phyloP scores from a whole-genome alignment of 2,797 vertebrate genomes.

The Sebastiscus albofasciatus region DNA sequence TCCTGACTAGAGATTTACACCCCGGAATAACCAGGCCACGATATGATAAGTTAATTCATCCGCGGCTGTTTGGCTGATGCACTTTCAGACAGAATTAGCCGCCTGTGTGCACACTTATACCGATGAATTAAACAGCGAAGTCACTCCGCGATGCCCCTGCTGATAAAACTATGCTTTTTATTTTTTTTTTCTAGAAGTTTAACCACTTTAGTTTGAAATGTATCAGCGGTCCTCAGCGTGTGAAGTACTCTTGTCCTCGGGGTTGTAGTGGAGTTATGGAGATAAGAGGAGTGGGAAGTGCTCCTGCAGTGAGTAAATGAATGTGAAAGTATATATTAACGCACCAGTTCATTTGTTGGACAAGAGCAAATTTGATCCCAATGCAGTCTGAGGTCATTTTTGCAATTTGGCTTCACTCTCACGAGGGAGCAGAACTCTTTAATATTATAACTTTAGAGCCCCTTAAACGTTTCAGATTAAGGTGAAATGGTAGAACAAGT shows the following conservation, averaged over 20 bases:
- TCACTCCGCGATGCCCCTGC: conserved; percentile 4
- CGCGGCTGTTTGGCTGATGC: conserved; percentile 30
- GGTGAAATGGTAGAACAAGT: conserved; percentile 28
- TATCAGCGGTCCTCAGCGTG: background rate
- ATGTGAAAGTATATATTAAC: conserved; percentile 37
- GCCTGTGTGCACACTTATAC: background rate
- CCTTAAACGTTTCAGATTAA: conserved; percentile 16
- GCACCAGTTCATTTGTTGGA: conserved; percentile 37
- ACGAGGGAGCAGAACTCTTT: conserved; percentile 22
- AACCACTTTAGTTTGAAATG: conserved; percentile 1
- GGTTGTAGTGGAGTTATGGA: conserved; percentile 7
- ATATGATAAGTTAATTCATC: conserved; percentile 58
- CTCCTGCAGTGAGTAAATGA: conserved; percentile 21
- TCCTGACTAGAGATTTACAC: conserved; percentile 59
- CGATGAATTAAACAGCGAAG: conserved; percentile 18
- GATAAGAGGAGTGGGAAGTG: conserved; percentile 16
- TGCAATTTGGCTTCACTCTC: conserved; percentile 39
- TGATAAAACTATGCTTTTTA: background rate
- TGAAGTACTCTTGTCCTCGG: conserved; percentile 8
- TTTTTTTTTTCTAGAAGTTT: background rate
- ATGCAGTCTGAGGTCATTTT: conserved; percentile 41
- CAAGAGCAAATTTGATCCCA: conserved; percentile 39
- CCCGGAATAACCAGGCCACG: conserved; percentile 36
- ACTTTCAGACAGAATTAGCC: conserved; percentile 43
- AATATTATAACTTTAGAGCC: conserved; percentile 22